Conservation (phyloP, 2,888 invertebrate species). For the Pediacus dermestoides region DNA sequence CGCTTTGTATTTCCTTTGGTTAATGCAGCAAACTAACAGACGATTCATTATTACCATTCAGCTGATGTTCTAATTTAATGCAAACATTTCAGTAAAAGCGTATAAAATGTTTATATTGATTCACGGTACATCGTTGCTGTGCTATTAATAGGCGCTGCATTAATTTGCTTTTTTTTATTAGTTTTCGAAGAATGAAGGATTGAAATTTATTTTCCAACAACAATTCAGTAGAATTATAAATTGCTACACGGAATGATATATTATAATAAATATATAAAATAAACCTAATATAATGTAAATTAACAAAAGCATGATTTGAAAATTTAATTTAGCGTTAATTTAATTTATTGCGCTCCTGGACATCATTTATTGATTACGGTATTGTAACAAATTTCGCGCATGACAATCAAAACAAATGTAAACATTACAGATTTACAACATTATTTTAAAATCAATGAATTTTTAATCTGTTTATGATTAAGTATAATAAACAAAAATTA, state of each 20-base stretch:
- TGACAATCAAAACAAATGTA: slow-evolving; percentile 29
- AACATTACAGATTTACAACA: slow-evolving; percentile 23
- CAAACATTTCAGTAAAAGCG: no score
- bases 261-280: slow-evolving; percentile 4
- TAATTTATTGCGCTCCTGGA: slow-evolving; percentile 40
- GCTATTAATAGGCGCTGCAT: no score
- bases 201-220: no score
- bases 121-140: no score
- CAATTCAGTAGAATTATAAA: no score
- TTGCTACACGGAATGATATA: no score
- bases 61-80: not conserved
- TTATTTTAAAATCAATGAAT: slow-evolving; percentile 24
- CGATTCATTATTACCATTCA: no score
- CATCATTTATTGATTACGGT: slow-evolving; percentile 40
- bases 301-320: slow-evolving; percentile 37
- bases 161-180: no score
- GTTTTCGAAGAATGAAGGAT: no score
- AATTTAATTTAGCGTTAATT: slow-evolving; percentile 45
- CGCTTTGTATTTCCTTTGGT: slow-evolving; percentile 25
- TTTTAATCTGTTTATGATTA: slow-evolving; percentile 19
- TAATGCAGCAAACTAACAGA: slow-evolving; percentile 29
- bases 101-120: no score
- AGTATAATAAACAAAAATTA: no score
- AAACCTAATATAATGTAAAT: slow-evolving; percentile 27
- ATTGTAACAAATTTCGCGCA: slow-evolving; percentile 27